These are phyloP conservation scores for Thecocarcelia acutangulata DNA, from an alignment of 2,888 invertebrate genomes.

Conservation along the genomic window DNA sequence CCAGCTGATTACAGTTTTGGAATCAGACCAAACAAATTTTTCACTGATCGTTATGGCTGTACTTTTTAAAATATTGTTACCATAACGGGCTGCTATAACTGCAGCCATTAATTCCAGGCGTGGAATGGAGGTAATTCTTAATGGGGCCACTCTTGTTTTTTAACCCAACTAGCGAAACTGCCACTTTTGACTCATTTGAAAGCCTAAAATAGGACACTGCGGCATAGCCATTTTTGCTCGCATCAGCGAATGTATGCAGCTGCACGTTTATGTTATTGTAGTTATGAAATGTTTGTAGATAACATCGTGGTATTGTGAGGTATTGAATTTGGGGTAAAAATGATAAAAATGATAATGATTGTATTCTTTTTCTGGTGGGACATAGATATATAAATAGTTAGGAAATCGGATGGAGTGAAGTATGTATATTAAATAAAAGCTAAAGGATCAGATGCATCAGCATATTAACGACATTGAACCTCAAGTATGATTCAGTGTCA, in stretches of 20 bases:
- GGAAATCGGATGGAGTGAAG: too few species aligned
- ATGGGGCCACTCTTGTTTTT: conserved; percentile 55
- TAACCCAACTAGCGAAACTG: too few species aligned
- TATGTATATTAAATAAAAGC: too few species aligned
- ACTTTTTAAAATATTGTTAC: background rate
- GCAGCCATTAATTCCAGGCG: conserved; percentile 57
- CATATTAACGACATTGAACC: too few species aligned
- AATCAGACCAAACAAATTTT: conserved; percentile 17
- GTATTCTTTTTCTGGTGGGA: too few species aligned
- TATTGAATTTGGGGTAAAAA: background rate
- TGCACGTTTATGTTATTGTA: conserved; percentile 9
- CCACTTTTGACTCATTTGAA: background rate
- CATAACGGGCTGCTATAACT: conserved; percentile 58
- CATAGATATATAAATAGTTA: too few species aligned
- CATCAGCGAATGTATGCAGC: conserved; percentile 3
- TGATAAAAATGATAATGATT: too few species aligned
- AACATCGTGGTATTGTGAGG: too few species aligned
- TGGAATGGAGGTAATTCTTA: conserved; percentile 55
- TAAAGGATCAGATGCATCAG: too few species aligned
- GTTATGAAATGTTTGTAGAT: conserved; percentile 1
- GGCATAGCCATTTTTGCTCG: conserved; percentile 28
- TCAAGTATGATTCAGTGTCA: too few species aligned
- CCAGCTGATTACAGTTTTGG: too few species aligned
- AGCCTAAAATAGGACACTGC: conserved; percentile 15
- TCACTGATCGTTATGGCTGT: background rate